Percentiles rank a stretch among this genome's conserved stretches.
These are phyloP conservation scores for Lophius americanus DNA, from an alignment of 2,797 vertebrate genomes.

Conservation along the genomic window DNA sequence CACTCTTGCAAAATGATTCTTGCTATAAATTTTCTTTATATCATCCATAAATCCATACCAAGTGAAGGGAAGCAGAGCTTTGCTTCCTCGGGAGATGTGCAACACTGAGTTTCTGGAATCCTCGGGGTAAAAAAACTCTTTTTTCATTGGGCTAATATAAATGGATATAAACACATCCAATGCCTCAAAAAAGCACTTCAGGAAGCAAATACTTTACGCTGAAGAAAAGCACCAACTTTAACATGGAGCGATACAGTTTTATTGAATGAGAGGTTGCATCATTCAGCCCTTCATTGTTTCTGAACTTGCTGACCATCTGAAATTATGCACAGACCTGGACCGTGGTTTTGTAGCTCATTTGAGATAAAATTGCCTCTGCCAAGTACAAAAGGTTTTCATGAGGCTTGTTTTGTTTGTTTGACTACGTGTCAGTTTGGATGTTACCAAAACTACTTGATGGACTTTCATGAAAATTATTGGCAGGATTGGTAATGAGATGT, in stretches of 20 bases:
- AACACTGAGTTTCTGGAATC: conserved; percentile 54
- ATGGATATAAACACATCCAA: conserved; percentile 64
- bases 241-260: conserved; percentile 42
- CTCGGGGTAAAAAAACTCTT: conserved; percentile 40
- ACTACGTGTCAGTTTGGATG: too few relatives aligned
- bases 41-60: conserved; percentile 71
- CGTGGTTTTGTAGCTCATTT: conserved; percentile 14
- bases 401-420: too few relatives aligned
- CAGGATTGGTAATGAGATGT: too few relatives aligned
- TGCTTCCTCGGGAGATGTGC: conserved; percentile 48
- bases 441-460: too few relatives aligned
- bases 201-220: conserved; percentile 57
- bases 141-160: conserved; percentile 70
- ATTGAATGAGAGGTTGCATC: conserved; percentile 37
- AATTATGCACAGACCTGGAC: conserved; percentile 6
- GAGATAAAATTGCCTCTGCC: background rate
- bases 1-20: conserved; percentile 74
- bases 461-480: too few relatives aligned
- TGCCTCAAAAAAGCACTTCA: conserved; percentile 59
- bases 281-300: conserved; percentile 31
- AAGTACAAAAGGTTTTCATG: too few relatives aligned
- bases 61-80: conserved; percentile 40
- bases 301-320: conserved; percentile 48
- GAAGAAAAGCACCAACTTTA: conserved; percentile 47
- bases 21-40: conserved; percentile 81